phyloP scores from a whole-genome alignment of 2,113 vertebrate genomes.

The Pogonocichla stellata region DNA sequence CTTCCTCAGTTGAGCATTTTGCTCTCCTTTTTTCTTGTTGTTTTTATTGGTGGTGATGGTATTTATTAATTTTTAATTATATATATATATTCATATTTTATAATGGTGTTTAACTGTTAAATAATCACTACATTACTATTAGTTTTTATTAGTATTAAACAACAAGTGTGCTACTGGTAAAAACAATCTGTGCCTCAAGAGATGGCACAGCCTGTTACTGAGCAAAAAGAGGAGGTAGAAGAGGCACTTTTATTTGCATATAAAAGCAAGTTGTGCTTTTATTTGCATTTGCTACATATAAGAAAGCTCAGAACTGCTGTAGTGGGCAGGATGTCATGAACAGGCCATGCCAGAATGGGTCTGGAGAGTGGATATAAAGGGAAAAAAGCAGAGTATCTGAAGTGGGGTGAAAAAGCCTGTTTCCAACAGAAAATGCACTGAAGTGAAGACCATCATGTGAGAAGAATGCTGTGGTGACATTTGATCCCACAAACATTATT shows the following conservation, averaged over 20 bases:
- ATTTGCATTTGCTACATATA: background rate
- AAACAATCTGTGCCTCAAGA: background rate
- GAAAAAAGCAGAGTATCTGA: background rate
- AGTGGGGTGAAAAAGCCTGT: background rate
- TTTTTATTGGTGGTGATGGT: background rate
- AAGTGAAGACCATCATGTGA: background rate
- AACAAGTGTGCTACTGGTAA: background rate
- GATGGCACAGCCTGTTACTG: background rate
- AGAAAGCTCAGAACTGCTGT: background rate
- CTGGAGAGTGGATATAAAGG: background rate
- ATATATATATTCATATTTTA: background rate
- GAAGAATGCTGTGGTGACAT: background rate
- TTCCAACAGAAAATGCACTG: background rate
- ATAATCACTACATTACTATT: background rate
- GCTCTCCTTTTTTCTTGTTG: background rate
- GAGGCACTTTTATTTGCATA: background rate
- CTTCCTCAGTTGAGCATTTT: background rate
- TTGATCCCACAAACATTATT: background rate
- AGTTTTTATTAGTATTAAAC: background rate
- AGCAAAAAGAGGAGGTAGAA: background rate
- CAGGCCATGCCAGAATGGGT: accelerated
- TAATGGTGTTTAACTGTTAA: background rate
- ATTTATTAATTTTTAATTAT: background rate
- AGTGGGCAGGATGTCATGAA: background rate
- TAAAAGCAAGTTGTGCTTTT: background rate